A percentile compares a stretch with the other conserved stretches of the same genome.
These are phyloP conservation scores for Tipula lateralis DNA, from an alignment of 2,888 invertebrate species.

Conservation along the genomic window DNA sequence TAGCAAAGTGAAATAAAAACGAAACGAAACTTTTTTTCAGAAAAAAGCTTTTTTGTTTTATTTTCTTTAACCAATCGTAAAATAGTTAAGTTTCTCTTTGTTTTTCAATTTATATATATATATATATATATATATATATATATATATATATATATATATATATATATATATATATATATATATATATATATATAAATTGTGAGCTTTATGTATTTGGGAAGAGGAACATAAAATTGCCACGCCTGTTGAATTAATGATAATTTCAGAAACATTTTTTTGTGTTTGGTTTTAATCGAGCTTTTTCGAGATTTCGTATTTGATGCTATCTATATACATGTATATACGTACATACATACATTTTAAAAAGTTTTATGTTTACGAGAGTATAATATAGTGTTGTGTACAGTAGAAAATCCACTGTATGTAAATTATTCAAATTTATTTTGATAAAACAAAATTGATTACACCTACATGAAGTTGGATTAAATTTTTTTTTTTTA, in stretches of 20 bases:
- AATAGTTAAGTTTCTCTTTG: slow-evolving; percentile 6
- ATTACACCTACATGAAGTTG: slow-evolving; percentile 28
- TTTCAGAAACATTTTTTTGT: background rate
- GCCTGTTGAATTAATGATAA: slow-evolving; percentile 19
- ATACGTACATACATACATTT: background rate
- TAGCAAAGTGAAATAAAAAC: background rate
- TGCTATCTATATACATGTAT: no score
- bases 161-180: background rate
- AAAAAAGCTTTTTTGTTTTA: background rate
- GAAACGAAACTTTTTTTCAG: background rate
- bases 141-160: background rate
- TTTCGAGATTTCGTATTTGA: background rate
- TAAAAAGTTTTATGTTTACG: background rate
- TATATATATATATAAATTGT: background rate
- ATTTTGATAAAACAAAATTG: slow-evolving; percentile 24
- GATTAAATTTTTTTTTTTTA: background rate
- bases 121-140: background rate
- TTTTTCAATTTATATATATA: background rate
- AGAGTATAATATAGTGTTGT: background rate
- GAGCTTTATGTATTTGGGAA: background rate
- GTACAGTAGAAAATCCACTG: background rate
- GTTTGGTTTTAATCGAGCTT: background rate
- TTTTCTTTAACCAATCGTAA: slow-evolving; percentile 21
- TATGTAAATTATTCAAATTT: slow-evolving; percentile 11
- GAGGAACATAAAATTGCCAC: background rate